Base-by-base conservation (phyloP, 2,113 vertebrate genomes). In the Tragelaphus strepsiceros region DNA sequence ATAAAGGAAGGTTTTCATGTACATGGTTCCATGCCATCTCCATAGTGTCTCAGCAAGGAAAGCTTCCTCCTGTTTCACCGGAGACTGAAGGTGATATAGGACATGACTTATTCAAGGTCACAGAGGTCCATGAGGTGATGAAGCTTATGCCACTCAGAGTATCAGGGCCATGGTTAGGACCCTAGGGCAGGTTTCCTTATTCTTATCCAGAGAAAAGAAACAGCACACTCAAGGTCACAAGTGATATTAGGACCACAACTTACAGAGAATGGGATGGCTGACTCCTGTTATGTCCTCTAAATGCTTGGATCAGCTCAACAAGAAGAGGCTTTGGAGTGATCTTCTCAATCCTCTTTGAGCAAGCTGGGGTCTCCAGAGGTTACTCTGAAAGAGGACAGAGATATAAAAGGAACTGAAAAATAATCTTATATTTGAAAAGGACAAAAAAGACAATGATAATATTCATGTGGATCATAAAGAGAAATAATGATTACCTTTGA, bases 401-500 rank as follows among this genome's bases (percentile, higher is more conserved):
- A 77, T 56, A 67, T 43, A 94, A 89, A 93, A 53, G 51, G 43
- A 84, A 95, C 97, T 96, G 43, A 96, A 96, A 96, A 96, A 74
- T 59, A 83, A 96, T 92, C 9, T 64, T 93, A 53, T 39, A 53
- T n/a, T 67, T 94, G 85, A 97, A 94, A 95, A 93, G 71, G 64
- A 91, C 90, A 95, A 94, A 71, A 91, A 91, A 95, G 92, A 92
- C 93, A 82, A 92, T 97, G 81, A 97, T 86, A 96, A 88, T 84
- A 89, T 39, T 90, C 4, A 32, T 85, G 53, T n/a, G 56, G 51
- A 88, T 85, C 8, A 93, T 92, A 97, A 95, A 94, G 64, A 96
- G 43, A 96, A 97, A 96, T 74, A 92, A 87, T 95, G 74, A 94
- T 95, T 98, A 98, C 96, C 97, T 98, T 97, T 96, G 80, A 96